These are phyloP conservation scores for Eumeta japonica DNA, from an alignment of 1,140 invertebrate species.

Conservation along the genomic window DNA sequence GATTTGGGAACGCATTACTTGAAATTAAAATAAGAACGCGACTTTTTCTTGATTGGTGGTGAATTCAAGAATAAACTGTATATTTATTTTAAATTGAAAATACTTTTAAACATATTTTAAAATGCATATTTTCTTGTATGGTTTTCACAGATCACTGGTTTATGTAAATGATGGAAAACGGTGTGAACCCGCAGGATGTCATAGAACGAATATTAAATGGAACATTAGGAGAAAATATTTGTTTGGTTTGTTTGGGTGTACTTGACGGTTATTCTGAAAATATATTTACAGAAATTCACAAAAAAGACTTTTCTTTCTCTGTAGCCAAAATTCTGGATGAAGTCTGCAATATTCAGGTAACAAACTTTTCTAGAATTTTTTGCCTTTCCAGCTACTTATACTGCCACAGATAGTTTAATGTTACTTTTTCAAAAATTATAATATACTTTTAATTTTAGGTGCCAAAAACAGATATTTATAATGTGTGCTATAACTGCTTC, in stretches of 20 bases:
- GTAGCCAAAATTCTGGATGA: conserved; percentile 31
- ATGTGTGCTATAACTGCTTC: conserved; percentile 37
- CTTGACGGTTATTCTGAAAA: conserved; percentile 25
- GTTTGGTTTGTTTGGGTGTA: conserved; percentile 31
- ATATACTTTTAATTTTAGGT: conserved; percentile 23
- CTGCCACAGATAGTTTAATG: background rate
- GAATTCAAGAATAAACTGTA: no score
- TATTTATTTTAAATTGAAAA: no score
- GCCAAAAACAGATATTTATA: conserved; percentile 20
- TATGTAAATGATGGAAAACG: conserved; percentile 23
- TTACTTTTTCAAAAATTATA: conserved; percentile 4
- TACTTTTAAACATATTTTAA: no score
- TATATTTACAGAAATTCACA: conserved; percentile 32
- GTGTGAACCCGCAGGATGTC: conserved; percentile 25
- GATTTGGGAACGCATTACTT: no score
- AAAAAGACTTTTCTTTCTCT: conserved; percentile 31
- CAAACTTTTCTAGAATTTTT: background rate
- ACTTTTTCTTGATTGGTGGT: no score
- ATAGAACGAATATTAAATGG: conserved; percentile 38
- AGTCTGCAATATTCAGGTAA: conserved; percentile 31
- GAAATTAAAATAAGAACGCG: no score
- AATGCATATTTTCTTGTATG: no score
- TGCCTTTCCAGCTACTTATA: no score
- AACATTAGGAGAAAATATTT: conserved; percentile 30
- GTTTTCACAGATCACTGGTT: no score